These are phyloP conservation scores for Sinhomidia bicolor DNA, from an alignment of 2,888 invertebrate genomes.

Conservation along the genomic window DNA sequence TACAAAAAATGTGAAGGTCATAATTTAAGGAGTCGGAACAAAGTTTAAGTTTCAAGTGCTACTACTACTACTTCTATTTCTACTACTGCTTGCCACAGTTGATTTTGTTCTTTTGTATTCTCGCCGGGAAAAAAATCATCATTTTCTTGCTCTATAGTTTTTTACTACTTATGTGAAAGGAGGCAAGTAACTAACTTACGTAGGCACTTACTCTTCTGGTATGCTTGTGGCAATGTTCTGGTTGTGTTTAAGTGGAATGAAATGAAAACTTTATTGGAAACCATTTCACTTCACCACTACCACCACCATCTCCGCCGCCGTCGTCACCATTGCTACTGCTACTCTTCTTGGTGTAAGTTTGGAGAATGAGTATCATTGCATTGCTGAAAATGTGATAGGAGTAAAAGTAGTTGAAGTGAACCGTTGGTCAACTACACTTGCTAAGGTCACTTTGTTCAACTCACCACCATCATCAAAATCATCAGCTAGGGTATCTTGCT, in stretches of 20 bases:
- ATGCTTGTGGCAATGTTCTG: background rate
- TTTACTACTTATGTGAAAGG: background rate
- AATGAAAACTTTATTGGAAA: slow-evolving; percentile 19
- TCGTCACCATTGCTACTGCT: no score
- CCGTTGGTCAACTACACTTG: slow-evolving; percentile 10
- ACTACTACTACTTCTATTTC: no score
- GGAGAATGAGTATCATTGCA: no score
- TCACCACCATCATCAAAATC: background rate
- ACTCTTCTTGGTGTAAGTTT: no score
- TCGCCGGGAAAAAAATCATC: background rate
- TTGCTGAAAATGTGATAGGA: no score
- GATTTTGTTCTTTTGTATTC: background rate
- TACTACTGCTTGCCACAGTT: no score
- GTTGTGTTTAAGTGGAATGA: background rate
- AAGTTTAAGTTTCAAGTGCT: slow-evolving; percentile 3
- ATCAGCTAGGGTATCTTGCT: background rate
- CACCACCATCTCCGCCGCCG: background rate
- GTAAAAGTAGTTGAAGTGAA: background rate
- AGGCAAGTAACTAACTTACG: no score
- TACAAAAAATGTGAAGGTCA: slow-evolving; percentile 24
- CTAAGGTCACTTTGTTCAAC: slow-evolving; percentile 26
- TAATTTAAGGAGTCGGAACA: slow-evolving; percentile 2
- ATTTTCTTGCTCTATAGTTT: background rate
- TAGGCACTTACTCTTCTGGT: background rate
- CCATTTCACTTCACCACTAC: background rate